Conservation (phyloP, 2,888 invertebrate genomes). For the Eristalis tenax region DNA sequence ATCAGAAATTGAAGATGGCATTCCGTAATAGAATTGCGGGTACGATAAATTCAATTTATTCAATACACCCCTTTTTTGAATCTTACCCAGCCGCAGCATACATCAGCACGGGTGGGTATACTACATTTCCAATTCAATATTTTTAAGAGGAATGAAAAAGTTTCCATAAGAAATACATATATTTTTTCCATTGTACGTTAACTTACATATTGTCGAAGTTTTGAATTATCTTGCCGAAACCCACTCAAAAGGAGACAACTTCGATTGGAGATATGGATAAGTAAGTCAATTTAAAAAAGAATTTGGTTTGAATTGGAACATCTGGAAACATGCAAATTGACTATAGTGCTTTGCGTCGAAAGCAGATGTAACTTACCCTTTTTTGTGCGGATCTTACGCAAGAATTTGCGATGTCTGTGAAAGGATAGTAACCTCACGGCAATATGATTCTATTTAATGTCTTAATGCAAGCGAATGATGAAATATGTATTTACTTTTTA, state of each 20-base stretch:
- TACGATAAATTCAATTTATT: constrained; percentile 33
- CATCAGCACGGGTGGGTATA: background rate
- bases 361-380: background rate
- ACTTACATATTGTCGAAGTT: constrained; percentile 11
- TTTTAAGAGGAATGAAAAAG: background rate
- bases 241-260: background rate
- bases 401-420: background rate
- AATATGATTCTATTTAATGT: background rate
- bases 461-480: too few species aligned
- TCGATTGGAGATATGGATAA: background rate
- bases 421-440: background rate
- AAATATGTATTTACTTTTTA: too few species aligned
- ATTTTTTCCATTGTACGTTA: constrained; percentile 1
- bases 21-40: constrained; percentile 5
- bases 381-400: background rate
- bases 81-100: background rate
- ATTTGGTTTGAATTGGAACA: background rate
- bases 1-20: constrained; percentile 29
- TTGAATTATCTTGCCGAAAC: constrained; percentile 7
- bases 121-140: background rate
- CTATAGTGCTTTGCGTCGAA: background rate
- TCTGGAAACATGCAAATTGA: background rate
- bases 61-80: constrained; percentile 1
- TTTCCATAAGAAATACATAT: constrained; percentile 3
- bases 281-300: background rate